Conservation (phyloP, 2,888 invertebrate species). For the Andrena chrysosceles region DNA sequence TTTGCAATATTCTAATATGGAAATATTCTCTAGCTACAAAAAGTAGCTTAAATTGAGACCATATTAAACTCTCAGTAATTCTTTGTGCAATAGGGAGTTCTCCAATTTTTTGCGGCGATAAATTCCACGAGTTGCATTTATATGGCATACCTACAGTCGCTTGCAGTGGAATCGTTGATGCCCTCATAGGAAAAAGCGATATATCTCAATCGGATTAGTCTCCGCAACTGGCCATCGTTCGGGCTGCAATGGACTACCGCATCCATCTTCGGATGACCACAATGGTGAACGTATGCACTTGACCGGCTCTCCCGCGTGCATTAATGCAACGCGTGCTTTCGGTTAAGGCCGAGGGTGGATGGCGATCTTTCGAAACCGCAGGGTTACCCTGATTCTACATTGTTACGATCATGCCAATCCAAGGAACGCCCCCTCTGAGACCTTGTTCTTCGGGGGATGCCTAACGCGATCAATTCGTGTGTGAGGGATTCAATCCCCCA, state of each 20-base stretch:
- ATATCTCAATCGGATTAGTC: conserved; percentile 28
- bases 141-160: not conserved
- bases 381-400: conserved; percentile 68
- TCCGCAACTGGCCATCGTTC: conserved; percentile 35
- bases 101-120: not conserved
- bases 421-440: conserved; percentile 33
- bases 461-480: not conserved
- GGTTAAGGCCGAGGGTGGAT: conserved; percentile 72
- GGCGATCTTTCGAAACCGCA: conserved; percentile 74
- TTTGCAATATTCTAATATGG: too few species aligned
- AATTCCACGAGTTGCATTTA: conserved; percentile 2
- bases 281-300: conserved; percentile 67
- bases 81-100: not conserved
- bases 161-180: not conserved
- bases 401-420: conserved; percentile 58
- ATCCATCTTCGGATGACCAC: conserved; percentile 69
- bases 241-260: conserved; percentile 49
- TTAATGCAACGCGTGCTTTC: conserved; percentile 77
- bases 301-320: conserved; percentile 60
- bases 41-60: not conserved
- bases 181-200: conserved; percentile 2
- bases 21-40: not conserved
- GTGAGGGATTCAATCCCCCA: not conserved
- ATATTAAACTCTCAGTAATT: not conserved
- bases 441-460: conserved; percentile 36